Base-by-base conservation (phyloP, 2,888 invertebrate species). In the Liopterus haemorrhoidalis region DNA sequence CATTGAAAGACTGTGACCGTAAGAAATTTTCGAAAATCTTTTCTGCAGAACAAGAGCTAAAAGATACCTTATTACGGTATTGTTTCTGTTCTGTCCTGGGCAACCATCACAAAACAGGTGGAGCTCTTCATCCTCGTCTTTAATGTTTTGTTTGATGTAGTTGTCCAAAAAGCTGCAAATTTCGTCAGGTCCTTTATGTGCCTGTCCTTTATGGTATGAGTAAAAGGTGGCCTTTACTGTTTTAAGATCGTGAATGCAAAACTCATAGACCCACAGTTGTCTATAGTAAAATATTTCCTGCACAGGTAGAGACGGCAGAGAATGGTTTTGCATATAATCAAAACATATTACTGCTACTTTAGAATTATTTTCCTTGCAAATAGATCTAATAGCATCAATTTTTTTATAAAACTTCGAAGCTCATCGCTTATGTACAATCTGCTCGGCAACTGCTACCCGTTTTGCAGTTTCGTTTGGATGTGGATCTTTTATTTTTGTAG, bases 241-340 rank as follows among this genome's bases (percentile, higher is more conserved):
- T 30, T 39, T 39, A n/a, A 50, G 19, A 12, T 54, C 43, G 39
- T 52, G 48, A 16, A 54, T 33, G 18, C 47, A 41, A 43, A 52
- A 53, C 15, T 27, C 48, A 39, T 45, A 49, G 1, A 49, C 11
- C 49, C 49, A 53, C 1, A 55, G 43, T 32, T 54, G 50, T n/a
- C 52, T 25, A 3, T 41, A 33, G 33, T 57, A 56, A 37, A 56
- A 54, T 21, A 54, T 43, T 24, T 54, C 50, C 37, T 55, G 57
- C 1, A 55, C 55, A 6, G 54, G 53, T 11, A 55, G 27, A 6
- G 25, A 12, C 6, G 53, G 53, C 8, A 54, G 38, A 4, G 51
- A 52, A 6, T 52, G 28, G 36, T 55, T 55, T 31, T 54, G 50
- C 50, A 54, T 55, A 31, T 28, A 54, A 41, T 55, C 51, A 41